Conservation (phyloP, 2,797 vertebrate species). For the Epinephelus awoara region DNA sequence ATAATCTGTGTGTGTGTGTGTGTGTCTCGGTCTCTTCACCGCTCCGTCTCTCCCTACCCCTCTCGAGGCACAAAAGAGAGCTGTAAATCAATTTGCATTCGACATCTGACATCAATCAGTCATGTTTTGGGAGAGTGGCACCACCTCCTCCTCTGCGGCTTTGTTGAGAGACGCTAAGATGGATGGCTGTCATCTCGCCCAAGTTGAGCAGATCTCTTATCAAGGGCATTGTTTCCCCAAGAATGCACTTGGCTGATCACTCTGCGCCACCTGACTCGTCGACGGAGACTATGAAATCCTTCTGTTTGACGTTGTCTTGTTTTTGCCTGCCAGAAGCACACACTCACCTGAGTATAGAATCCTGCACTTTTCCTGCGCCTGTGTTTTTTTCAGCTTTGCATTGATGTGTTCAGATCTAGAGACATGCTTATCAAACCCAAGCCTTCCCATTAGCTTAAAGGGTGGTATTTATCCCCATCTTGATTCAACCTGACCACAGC, state of each 20-base stretch:
- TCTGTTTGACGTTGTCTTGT: constrained; percentile 40
- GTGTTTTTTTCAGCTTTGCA: not conserved
- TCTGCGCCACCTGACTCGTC: constrained; percentile 47
- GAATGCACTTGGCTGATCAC: constrained; percentile 65
- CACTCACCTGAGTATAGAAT: constrained; percentile 12
- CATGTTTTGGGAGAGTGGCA: constrained; percentile 77
- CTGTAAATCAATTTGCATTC: constrained; percentile 82
- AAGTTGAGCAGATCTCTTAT: constrained; percentile 76
- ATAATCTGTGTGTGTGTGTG: constrained; percentile 36
- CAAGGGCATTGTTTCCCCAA: constrained; percentile 76
- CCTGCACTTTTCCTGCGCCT: not conserved
- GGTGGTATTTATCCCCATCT: constrained; percentile 9
- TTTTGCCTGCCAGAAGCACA: constrained; percentile 32
- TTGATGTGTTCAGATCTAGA: constrained; percentile 41
- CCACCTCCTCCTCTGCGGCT: constrained; percentile 69
- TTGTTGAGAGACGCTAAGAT: constrained; percentile 67
- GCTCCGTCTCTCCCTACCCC: constrained; percentile 32
- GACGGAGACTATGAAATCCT: constrained; percentile 30
- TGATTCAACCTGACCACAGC: not conserved
- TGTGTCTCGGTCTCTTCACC: constrained; percentile 44
- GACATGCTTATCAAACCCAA: constrained; percentile 64
- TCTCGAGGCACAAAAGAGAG: constrained; percentile 66
- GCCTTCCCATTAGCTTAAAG: constrained; percentile 38
- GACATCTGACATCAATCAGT: constrained; percentile 83
- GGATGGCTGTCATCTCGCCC: constrained; percentile 77